Evolutionary conservation across 2,797 vertebrate genomes (phyloP).

Genomic region (Hemitrygon akajei): DNA sequence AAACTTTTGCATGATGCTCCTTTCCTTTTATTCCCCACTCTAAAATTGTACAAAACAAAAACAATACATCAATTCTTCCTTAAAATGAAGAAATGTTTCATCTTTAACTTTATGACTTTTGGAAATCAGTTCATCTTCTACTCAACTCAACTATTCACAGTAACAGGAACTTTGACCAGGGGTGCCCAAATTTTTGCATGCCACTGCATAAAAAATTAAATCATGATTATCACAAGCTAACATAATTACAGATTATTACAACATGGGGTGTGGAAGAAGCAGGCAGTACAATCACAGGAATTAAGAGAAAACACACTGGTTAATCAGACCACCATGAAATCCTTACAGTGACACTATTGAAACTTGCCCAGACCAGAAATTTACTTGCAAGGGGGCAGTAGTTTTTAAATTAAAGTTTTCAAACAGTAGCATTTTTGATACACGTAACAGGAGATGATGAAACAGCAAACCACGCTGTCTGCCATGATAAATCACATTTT

Average conservation of each 20-base stretch:
- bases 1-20: no score
- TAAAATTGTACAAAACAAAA: no score
- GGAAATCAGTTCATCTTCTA: no score
- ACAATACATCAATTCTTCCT: no score
- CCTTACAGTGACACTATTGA: constrained; percentile 9
- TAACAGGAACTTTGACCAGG: no score
- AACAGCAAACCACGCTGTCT: background rate
- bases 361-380: background rate
- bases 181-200: no score
- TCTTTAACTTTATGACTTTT: no score
- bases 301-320: constrained; percentile 13
- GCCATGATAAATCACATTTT: background rate
- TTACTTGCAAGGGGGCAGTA: constrained; percentile 12
- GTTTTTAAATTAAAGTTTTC: background rate
- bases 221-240: constrained; percentile 34
- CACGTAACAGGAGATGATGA: background rate
- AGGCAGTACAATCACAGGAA: constrained; percentile 10
- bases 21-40: no score
- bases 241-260: constrained; percentile 26
- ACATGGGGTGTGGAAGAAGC: background rate
- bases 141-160: no score
- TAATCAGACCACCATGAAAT: background rate
- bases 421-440: constrained; percentile 16
- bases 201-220: constrained; percentile 13
- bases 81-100: no score